phyloP scores from a whole-genome alignment of 2,113 vertebrate species.

The Misgurnus anguillicaudatus region DNA sequence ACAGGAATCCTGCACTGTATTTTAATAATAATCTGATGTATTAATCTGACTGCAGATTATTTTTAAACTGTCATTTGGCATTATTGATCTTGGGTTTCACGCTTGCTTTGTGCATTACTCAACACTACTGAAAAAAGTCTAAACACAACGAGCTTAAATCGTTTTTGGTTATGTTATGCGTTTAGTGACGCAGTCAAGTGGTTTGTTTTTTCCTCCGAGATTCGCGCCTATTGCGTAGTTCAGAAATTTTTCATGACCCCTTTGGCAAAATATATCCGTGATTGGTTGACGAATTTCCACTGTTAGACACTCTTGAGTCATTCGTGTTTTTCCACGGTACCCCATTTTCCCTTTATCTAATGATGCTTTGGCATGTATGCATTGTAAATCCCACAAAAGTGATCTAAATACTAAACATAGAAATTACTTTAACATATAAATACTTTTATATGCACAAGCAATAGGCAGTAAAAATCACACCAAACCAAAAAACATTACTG shows the following conservation, averaged over 20 bases:
- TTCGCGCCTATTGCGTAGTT: background rate
- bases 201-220: background rate
- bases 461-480: background rate
- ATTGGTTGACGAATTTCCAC: background rate
- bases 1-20: background rate
- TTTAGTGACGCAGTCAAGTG: background rate
- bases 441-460: background rate
- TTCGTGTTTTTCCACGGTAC: background rate
- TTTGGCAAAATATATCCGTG: background rate
- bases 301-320: slow-evolving; percentile 2
- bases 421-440: background rate
- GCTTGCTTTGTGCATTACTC: background rate
- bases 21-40: background rate
- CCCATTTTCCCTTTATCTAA: background rate
- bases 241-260: slow-evolving; percentile 7
- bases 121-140: slow-evolving; percentile 10
- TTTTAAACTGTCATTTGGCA: background rate
- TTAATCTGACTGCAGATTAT: background rate
- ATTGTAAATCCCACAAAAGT: background rate
- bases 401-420: background rate
- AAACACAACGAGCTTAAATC: background rate
- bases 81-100: background rate
- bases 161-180: background rate
- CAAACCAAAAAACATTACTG: background rate
- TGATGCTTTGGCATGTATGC: background rate